These are phyloP conservation scores for Bombus polaris DNA, from an alignment of 1,140 invertebrate genomes.

Conservation along the genomic window DNA sequence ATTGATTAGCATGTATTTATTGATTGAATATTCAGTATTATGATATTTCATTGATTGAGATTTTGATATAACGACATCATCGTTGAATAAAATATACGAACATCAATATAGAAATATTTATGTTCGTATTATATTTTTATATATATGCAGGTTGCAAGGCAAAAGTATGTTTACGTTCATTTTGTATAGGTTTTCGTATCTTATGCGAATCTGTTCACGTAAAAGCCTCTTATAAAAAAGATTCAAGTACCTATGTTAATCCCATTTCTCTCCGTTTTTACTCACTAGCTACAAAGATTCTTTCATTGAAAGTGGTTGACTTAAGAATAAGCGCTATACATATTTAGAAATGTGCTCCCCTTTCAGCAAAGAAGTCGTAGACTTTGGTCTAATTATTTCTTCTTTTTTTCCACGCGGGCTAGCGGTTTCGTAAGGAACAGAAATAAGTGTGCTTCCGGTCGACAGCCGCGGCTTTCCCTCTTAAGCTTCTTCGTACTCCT, in stretches of 20 bases:
- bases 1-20: too few relatives aligned
- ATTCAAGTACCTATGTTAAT: not conserved
- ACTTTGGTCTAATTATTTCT: slow-evolving; percentile 13
- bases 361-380: slow-evolving; percentile 49
- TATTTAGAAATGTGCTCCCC: slow-evolving; percentile 39
- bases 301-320: slow-evolving; percentile 23
- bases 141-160: not conserved
- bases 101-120: not conserved
- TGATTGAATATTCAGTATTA: too few relatives aligned
- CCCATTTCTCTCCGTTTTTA: not conserved
- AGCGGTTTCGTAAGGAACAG: slow-evolving; percentile 58
- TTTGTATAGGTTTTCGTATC: not conserved
- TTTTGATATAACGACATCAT: too few relatives aligned
- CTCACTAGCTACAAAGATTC: not conserved
- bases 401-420: not conserved
- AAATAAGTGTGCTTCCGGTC: slow-evolving; percentile 67
- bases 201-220: not conserved
- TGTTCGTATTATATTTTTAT: not conserved
- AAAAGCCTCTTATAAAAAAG: not conserved
- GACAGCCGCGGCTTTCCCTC: slow-evolving; percentile 32
- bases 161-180: not conserved
- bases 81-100: too few relatives aligned
- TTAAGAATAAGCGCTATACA: slow-evolving; percentile 17
- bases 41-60: too few relatives aligned
- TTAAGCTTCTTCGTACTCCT: slow-evolving; percentile 24